Conservation (phyloP, 1,140 invertebrate species). For the Catajapyx aquilonaris region DNA sequence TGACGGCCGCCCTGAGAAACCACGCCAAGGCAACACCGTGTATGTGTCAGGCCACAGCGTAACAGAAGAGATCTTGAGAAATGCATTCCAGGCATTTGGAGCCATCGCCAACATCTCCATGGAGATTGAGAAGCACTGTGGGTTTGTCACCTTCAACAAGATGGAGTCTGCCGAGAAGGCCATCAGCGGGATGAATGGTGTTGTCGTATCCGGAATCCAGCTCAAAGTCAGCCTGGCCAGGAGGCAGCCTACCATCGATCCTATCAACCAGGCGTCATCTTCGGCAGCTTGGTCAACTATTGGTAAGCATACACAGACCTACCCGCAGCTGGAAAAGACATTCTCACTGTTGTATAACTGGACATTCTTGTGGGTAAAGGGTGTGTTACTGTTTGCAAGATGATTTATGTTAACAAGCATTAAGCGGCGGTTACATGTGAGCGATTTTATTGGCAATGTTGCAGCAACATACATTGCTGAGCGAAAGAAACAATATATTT, state of each 20-base stretch:
- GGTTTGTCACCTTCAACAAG: constrained; percentile 84
- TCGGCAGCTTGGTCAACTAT: constrained; percentile 59
- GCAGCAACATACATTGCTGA: not conserved
- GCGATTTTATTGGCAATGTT: no score
- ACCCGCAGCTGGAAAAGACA: not conserved
- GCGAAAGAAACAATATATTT: not conserved
- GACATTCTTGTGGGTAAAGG: constrained; percentile 1
- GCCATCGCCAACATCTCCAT: constrained; percentile 71
- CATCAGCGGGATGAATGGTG: constrained; percentile 41
- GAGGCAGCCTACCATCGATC: constrained; percentile 58
- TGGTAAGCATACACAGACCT: constrained; percentile 30
- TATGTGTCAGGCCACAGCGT: constrained; percentile 63
- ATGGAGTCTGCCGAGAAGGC: constrained; percentile 65
- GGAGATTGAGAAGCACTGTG: constrained; percentile 77
- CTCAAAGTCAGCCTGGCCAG: constrained; percentile 61
- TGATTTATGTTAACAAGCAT: not conserved
- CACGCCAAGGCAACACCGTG: constrained; percentile 59
- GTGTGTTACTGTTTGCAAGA: constrained; percentile 2
- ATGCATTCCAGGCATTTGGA: constrained; percentile 53
- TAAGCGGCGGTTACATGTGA: not conserved
- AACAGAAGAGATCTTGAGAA: constrained; percentile 59
- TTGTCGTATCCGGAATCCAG: no score
- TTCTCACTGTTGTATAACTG: not conserved
- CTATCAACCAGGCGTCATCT: constrained; percentile 50
- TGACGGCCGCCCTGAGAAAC: constrained; percentile 32